Percentiles rank a stretch among this genome's conserved stretches.
phyloP scores from a whole-genome alignment of 2,113 vertebrate genomes.

The Nasalis larvatus region DNA sequence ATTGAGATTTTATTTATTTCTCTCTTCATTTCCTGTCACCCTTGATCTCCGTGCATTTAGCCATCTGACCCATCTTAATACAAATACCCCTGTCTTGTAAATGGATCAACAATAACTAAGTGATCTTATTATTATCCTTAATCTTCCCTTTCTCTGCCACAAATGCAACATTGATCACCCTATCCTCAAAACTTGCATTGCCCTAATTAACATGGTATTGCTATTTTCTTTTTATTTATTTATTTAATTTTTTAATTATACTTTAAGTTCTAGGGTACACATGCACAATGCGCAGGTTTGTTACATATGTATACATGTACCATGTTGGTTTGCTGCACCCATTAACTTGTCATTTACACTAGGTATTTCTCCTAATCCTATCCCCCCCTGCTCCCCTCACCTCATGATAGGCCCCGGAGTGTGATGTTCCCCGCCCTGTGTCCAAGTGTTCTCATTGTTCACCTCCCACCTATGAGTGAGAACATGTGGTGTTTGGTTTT shows the following conservation, averaged over 20 bases:
- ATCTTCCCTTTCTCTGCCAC: neutral
- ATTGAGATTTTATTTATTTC: neutral
- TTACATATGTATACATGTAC: no score
- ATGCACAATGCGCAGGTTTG: no score
- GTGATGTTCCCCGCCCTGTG: no score
- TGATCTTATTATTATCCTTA: neutral
- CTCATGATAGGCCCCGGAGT: rapidly evolving
- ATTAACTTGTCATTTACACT: no score
- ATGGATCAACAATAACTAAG: neutral
- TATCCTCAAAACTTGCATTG: neutral
- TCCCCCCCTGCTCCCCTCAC: rapidly evolving
- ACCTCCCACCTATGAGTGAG: no score
- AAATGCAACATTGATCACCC: neutral
- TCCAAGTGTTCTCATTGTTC: no score
- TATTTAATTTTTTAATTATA: no score
- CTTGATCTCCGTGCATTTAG: neutral
- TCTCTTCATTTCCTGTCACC: neutral
- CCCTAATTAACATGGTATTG: neutral
- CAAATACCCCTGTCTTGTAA: neutral
- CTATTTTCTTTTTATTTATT: neutral
- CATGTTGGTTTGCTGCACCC: no score
- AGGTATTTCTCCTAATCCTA: no score
- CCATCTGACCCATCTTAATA: neutral
- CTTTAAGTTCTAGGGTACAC: no score
- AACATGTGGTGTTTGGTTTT: no score